Conservation (phyloP, 2,797 vertebrate species). For the Melanotaenia pygmaea region DNA sequence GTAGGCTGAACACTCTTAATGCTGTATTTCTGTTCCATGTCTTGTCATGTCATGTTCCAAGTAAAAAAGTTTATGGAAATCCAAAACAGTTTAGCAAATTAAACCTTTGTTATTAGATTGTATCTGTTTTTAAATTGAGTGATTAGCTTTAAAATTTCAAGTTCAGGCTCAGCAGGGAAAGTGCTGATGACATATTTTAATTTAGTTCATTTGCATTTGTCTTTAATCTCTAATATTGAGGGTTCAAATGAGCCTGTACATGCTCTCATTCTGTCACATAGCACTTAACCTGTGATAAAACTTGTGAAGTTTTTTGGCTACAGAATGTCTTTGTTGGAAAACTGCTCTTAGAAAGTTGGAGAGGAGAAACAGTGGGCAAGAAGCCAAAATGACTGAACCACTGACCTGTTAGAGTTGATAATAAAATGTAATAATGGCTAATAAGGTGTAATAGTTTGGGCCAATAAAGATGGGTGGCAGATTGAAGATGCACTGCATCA, state of each 20-base stretch:
- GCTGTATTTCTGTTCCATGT: background rate
- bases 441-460: constrained; percentile 77
- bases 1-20: background rate
- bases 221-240: constrained; percentile 66
- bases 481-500: constrained; percentile 64
- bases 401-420: constrained; percentile 72
- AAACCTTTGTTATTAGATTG: constrained; percentile 57
- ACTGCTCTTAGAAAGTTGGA: constrained; percentile 49
- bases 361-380: constrained; percentile 69
- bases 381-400: constrained; percentile 65
- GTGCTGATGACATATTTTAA: constrained; percentile 44
- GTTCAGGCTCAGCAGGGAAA: constrained; percentile 44
- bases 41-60: background rate
- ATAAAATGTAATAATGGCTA: constrained; percentile 77
- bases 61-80: constrained; percentile 8
- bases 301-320: constrained; percentile 64
- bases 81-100: constrained; percentile 30
- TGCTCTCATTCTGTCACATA: constrained; percentile 42
- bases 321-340: constrained; percentile 49
- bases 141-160: constrained; percentile 49
- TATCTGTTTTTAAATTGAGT: constrained; percentile 60
- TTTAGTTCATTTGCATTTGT: constrained; percentile 58
- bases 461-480: constrained; percentile 78
- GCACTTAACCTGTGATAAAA: constrained; percentile 69
- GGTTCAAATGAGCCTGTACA: constrained; percentile 49